Evolutionary conservation across 2,888 invertebrate genomes (phyloP).

Genomic region (Drosophila atripex): DNA sequence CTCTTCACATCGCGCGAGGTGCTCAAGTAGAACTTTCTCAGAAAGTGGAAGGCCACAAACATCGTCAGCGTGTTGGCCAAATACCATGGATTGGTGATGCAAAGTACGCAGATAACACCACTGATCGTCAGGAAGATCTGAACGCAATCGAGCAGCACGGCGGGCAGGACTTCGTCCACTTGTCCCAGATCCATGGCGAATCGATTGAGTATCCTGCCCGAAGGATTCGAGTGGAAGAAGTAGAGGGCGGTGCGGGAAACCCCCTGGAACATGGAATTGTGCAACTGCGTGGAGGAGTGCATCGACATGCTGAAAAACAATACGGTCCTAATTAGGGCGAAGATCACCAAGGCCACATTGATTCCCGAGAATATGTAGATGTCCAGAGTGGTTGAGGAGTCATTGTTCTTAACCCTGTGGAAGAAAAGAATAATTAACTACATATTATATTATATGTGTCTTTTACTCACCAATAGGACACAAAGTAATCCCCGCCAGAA

Average conservation of each 20-base stretch:
- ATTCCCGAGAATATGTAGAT: slow-evolving; percentile 40
- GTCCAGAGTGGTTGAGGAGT: slow-evolving; percentile 16
- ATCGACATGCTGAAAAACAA: slow-evolving; percentile 86
- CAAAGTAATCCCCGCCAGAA: slow-evolving; percentile 37
- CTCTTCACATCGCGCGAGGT: slow-evolving; percentile 93
- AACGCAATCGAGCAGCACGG: slow-evolving; percentile 82
- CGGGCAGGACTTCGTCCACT: slow-evolving; percentile 84
- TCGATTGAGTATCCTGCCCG: slow-evolving; percentile 92
- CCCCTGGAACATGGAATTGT: slow-evolving; percentile 89
- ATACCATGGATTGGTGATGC: slow-evolving; percentile 90
- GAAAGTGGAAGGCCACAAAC: slow-evolving; percentile 88
- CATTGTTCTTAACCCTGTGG: slow-evolving; percentile 39
- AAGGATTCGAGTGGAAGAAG: slow-evolving; percentile 89
- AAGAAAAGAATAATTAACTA: too few relatives aligned
- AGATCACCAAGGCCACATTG: slow-evolving; percentile 25
- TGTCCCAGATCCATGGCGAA: slow-evolving; percentile 94
- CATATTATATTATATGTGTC: not conserved
- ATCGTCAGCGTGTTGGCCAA: slow-evolving; percentile 89
- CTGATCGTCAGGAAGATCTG: slow-evolving; percentile 92
- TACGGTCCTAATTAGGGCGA: slow-evolving; percentile 78
- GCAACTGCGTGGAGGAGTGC: slow-evolving; percentile 90
- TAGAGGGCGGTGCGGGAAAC: slow-evolving; percentile 88
- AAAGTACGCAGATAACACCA: slow-evolving; percentile 91
- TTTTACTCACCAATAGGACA: slow-evolving; percentile 35
- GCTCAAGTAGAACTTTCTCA: slow-evolving; percentile 90